phyloP scores from a whole-genome alignment of 2,888 invertebrate species.

The Trichopoda pennipes region DNA sequence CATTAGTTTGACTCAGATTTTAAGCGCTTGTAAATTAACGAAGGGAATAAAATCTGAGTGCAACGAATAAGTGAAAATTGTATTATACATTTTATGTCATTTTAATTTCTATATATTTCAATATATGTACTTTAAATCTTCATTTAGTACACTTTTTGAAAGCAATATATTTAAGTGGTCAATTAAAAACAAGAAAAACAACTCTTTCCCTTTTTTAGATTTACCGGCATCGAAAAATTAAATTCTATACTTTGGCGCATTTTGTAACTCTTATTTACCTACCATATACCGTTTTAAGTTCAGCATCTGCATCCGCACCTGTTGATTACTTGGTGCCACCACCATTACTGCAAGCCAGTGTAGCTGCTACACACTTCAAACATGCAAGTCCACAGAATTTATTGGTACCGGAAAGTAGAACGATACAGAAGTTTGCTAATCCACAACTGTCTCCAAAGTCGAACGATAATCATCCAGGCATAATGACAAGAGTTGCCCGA shows the following conservation, averaged over 20 bases:
- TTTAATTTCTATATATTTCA: too few relatives aligned
- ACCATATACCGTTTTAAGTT: slow-evolving; percentile 38
- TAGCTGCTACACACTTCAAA: slow-evolving; percentile 48
- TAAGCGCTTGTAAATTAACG: too few relatives aligned
- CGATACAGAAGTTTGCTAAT: slow-evolving; percentile 53
- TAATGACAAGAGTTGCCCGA: slow-evolving; percentile 80
- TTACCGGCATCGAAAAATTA: slow-evolving; percentile 56
- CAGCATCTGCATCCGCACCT: slow-evolving; percentile 72
- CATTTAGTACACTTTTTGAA: background rate
- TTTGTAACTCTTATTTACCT: slow-evolving; percentile 11
- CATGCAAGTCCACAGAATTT: slow-evolving; percentile 48
- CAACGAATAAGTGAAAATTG: too few relatives aligned
- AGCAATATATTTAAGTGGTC: background rate
- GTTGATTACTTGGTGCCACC: slow-evolving; percentile 78
- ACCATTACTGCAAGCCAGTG: slow-evolving; percentile 68
- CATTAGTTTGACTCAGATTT: too few relatives aligned
- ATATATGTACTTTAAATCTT: too few relatives aligned
- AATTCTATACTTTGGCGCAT: slow-evolving; percentile 2
- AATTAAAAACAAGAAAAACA: background rate
- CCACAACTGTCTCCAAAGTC: slow-evolving; percentile 14
- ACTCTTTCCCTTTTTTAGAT: slow-evolving; percentile 30
- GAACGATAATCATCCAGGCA: slow-evolving; percentile 72
- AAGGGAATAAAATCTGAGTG: too few relatives aligned
- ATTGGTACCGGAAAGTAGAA: slow-evolving; percentile 48
- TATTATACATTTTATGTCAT: too few relatives aligned